phyloP scores from a whole-genome alignment of 2,797 vertebrate genomes.

The Poecilia wingei region DNA sequence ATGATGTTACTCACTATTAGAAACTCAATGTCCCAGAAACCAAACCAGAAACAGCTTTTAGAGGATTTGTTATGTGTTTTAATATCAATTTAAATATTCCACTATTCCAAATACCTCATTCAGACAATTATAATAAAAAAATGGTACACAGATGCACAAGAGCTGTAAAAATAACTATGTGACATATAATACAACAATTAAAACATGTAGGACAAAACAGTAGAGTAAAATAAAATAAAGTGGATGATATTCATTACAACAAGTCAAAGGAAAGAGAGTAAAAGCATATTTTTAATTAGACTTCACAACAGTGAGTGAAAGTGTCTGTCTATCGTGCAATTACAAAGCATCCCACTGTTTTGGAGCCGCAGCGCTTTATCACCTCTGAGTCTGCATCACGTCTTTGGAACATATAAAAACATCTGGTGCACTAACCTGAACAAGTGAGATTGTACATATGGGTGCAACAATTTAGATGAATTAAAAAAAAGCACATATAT shows the following conservation, averaged over 20 bases:
- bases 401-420: not conserved
- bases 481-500: not conserved
- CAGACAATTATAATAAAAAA: not conserved
- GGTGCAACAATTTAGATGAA: not conserved
- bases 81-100: too few species aligned
- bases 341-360: not conserved
- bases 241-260: not conserved
- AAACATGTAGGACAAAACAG: not conserved
- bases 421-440: not conserved
- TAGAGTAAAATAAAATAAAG: not conserved
- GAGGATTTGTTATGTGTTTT: not conserved
- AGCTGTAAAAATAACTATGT: not conserved
- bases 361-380: not conserved
- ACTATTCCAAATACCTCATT: not conserved
- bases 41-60: too few species aligned
- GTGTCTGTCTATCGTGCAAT: not conserved
- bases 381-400: not conserved
- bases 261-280: not conserved
- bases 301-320: not conserved
- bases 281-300: slow-evolving; percentile 2
- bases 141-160: not conserved
- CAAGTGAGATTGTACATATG: too few species aligned
- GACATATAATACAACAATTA: not conserved
- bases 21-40: too few species aligned
- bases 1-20: too few species aligned